Conservation (phyloP, 1,140 invertebrate genomes). For the Leptestheria dahalacensis region DNA sequence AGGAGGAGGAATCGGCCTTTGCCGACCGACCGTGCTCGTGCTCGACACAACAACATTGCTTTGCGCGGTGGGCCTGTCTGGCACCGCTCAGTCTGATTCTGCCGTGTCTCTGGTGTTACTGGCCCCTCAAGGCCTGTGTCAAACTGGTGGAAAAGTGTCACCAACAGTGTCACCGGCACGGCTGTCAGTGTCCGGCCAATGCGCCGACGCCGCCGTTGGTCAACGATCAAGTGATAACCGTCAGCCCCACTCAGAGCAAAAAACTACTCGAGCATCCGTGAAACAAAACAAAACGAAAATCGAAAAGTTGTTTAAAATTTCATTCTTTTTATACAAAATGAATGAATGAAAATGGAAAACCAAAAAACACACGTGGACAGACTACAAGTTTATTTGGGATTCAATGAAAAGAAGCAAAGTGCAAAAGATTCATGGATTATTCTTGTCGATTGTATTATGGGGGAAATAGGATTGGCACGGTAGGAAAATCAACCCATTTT, state of each 20-base stretch:
- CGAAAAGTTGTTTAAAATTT: too few relatives aligned
- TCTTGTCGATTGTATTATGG: too few relatives aligned
- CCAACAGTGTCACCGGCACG: conserved; percentile 53
- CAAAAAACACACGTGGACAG: too few relatives aligned
- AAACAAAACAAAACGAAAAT: not conserved
- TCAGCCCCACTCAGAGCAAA: not conserved
- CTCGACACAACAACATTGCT: conserved; percentile 43
- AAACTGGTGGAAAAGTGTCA: conserved; percentile 63
- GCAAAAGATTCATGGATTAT: too few relatives aligned
- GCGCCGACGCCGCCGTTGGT: too few relatives aligned
- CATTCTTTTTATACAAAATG: too few relatives aligned
- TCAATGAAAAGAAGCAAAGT: too few relatives aligned
- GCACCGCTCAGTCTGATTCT: conserved; percentile 57
- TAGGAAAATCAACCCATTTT: too few relatives aligned
- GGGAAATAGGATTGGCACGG: too few relatives aligned
- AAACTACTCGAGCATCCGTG: too few relatives aligned
- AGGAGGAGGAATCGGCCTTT: conserved; percentile 39
- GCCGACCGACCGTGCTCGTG: conserved; percentile 78
- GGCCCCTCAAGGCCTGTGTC: conserved; percentile 69
- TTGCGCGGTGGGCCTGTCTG: conserved; percentile 71
- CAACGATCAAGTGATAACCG: not conserved
- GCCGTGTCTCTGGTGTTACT: conserved; percentile 81
- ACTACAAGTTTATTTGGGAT: too few relatives aligned
- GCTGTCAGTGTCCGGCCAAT: conserved; percentile 36
- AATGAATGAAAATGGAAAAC: too few relatives aligned